Evolutionary conservation across 2,888 invertebrate species (phyloP), one percentile per base, ranked within the genome.

Genomic region (Chironomus riparius): DNA sequence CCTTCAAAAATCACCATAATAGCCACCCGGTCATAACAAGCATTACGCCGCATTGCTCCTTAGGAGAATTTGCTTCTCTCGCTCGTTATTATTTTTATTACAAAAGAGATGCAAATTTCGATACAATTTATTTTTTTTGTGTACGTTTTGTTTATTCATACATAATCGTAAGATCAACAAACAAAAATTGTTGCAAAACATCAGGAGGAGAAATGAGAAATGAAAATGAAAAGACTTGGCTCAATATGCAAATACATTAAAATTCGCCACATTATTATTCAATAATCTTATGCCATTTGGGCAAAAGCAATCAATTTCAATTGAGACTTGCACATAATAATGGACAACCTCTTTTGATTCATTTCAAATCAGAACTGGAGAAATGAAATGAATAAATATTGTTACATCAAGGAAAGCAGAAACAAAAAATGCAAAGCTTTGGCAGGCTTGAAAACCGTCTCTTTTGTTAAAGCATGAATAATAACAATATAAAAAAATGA

Each of bases 381-480:
- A 56, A 56, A 56, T 38, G 56, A 56, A 56, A 18, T 15, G 56
- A 18, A 56, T 15, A 56, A 56, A 56, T 56, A 56, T 18, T 56
- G 56, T 56, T 56, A 56, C 56, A 56, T 56, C 56, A 56, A 56
- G 38, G 38, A 38, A 38, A 28, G 28, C 28, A 28, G 6, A 28
- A 28, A n/a, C 56, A 56, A 3, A 56, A 15, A 56, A 56, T 56
- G 56, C 56, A 56, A 18, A 70, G 56, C 70, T 70, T 70, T 70
- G 70, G 70, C 70, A 70, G 70, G 7, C 70, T n/a, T 70, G 50
- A 70, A 70, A 50, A 56, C 21, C 47, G 50, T 47, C 70, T 47
- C 47, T 56, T 70, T 56, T 70, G 70, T 70, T 70, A 24, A 24
- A 18, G 70, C 70, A 69, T 69, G 69, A 69, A 47, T 69, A 69